Conservation (phyloP, 2,888 invertebrate species). For the Ctena decussata region DNA sequence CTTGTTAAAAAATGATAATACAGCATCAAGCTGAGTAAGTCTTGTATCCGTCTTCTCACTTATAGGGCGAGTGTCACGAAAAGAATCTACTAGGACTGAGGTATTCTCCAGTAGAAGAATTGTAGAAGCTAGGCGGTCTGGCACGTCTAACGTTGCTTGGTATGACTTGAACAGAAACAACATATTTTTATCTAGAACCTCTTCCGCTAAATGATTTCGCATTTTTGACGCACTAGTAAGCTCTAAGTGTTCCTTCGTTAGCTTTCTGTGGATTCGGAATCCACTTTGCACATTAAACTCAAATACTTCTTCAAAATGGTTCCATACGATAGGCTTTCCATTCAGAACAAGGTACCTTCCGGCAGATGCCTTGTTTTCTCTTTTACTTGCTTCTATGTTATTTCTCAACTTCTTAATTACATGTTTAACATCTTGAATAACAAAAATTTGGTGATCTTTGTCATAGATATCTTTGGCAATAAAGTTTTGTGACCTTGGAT, state of each 20-base stretch:
- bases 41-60: slow-evolving; percentile 5
- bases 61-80: slow-evolving; percentile 38
- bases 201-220: slow-evolving; percentile 46
- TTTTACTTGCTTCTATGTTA: slow-evolving; percentile 38
- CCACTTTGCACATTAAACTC: slow-evolving; percentile 47
- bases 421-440: slow-evolving; percentile 32
- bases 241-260: slow-evolving; percentile 42
- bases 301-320: slow-evolving; percentile 41
- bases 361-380: slow-evolving; percentile 28
- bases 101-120: slow-evolving; percentile 39
- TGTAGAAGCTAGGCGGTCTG: slow-evolving; percentile 36
- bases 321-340: slow-evolving; percentile 39
- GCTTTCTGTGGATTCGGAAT: slow-evolving; percentile 35
- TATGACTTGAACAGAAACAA: slow-evolving; percentile 48
- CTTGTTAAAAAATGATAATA: slow-evolving; percentile 30
- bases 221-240: slow-evolving; percentile 48
- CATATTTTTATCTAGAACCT: slow-evolving; percentile 52
- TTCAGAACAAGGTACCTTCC: not conserved
- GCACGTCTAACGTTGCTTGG: slow-evolving; percentile 31
- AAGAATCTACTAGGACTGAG: slow-evolving; percentile 26
- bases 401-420: slow-evolving; percentile 51
- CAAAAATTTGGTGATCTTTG: slow-evolving; percentile 2
- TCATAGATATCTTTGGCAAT: slow-evolving; percentile 6
- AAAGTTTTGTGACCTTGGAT: slow-evolving; percentile 22
- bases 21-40: not conserved